Base-by-base conservation (phyloP, 2,113 vertebrate species). In the Mungos mungo region DNA sequence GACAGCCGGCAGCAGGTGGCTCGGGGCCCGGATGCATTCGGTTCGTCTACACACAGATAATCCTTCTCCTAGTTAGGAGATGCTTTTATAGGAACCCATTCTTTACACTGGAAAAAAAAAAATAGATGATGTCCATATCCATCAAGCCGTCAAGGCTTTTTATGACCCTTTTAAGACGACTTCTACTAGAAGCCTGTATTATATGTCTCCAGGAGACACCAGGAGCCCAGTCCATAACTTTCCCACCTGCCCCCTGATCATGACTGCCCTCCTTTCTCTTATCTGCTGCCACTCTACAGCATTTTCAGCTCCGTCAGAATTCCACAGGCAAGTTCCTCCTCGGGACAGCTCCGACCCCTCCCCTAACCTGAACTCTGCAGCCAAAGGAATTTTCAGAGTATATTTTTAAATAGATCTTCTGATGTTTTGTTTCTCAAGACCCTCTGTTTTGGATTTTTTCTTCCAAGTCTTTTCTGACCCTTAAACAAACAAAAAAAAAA, bases 61-160 rank as follows among this genome's bases (percentile, higher is more conserved):
- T 93, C 88, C 82, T 93, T 96, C 98, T 95, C 93, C 90, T 41
- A 33, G 87, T 88, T 92, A 96, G 93, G 50, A 98, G 97, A 94
- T 54, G 93, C 92, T 88, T 79, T 95, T 65, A 69, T 45, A 92
- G 82, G 50, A 79, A 84, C 94, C 85, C 97, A 88, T 95, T 96
- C 93, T 97, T 97, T 89, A 87, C 31, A 16, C 38, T 18, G 66
- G 13, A 33, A 18, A 95, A 74, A 95, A 95, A 77, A 93, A 96
- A 93, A 23, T 29, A 11, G 52, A 88, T 95, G 96, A 98, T 96
- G 96, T 52, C 79, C 54, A 85, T 93, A 96, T 98, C 88, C 96
- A 95, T 98, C 96, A 98, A 74, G 45, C 4, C 98, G 96, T 96
- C 89, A 80, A 90, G 96, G 86, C 63, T 97, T 95, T 98, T 98